Evolutionary conservation across 2,888 invertebrate genomes (phyloP).

Genomic region (Drosophila nr. medialis): DNA sequence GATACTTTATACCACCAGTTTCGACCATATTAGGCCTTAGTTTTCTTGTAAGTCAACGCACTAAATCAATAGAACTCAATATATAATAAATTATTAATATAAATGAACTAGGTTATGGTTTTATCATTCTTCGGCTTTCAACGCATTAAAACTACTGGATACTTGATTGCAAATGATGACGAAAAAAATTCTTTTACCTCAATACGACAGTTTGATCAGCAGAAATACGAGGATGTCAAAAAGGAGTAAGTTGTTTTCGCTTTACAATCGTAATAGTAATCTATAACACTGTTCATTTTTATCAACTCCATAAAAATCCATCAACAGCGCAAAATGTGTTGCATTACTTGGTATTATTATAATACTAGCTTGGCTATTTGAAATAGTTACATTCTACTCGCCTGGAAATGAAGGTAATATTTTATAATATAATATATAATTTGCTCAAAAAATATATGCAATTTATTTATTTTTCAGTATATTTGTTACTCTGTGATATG

Average conservation of each 20-base stretch:
- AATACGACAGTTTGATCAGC: slow-evolving; percentile 60
- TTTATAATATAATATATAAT: background rate
- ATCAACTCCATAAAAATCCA: no score
- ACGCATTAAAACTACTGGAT: slow-evolving; percentile 67
- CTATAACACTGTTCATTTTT: background rate
- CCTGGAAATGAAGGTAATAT: slow-evolving; percentile 69
- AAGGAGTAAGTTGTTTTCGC: slow-evolving; percentile 79
- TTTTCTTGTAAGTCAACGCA: slow-evolving; percentile 64
- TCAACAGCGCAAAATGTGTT: slow-evolving; percentile 82
- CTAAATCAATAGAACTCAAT: background rate
- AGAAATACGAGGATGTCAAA: slow-evolving; percentile 80
- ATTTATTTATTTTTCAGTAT: slow-evolving; percentile 47
- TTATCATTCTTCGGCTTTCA: slow-evolving; percentile 83
- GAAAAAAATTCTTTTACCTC: slow-evolving; percentile 14
- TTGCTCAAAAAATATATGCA: background rate
- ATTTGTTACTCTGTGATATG: slow-evolving; percentile 88
- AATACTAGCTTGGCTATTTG: slow-evolving; percentile 90
- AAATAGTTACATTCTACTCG: slow-evolving; percentile 87
- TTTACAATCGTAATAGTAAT: background rate
- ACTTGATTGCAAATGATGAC: slow-evolving; percentile 41
- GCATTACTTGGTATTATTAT: slow-evolving; percentile 87
- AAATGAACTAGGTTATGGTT: slow-evolving; percentile 66
- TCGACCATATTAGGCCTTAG: slow-evolving; percentile 75
- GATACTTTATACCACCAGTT: slow-evolving; percentile 84
- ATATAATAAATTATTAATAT: background rate